Conservation (phyloP, 2,113 vertebrate genomes). For the Elgaria multicarinata region DNA sequence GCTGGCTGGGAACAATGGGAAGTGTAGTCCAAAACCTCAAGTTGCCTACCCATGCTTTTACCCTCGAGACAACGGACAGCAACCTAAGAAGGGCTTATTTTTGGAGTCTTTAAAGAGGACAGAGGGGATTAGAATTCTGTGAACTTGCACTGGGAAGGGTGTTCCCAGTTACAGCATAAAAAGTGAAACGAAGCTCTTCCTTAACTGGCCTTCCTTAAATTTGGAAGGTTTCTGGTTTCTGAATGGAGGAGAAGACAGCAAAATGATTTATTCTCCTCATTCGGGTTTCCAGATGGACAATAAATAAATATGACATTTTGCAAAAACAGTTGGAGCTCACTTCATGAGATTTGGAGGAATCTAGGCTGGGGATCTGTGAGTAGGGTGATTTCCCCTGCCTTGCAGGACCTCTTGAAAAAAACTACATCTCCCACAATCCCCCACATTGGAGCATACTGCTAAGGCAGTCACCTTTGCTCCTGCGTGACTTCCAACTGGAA, state of each 20-base stretch:
- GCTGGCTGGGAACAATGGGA: too few species aligned
- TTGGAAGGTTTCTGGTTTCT: neutral
- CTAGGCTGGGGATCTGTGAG: neutral
- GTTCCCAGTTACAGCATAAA: neutral
- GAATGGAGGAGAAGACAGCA: neutral
- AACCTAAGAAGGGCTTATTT: neutral
- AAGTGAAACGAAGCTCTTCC: neutral
- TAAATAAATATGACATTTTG: neutral
- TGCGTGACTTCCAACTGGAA: neutral
- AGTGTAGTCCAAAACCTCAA: too few species aligned
- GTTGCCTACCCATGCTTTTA: too few species aligned
- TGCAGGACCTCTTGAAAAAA: neutral
- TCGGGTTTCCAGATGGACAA: neutral
- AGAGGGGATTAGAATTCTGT: neutral
- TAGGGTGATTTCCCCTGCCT: neutral
- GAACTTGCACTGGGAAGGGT: neutral
- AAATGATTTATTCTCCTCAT: neutral
- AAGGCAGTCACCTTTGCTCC: neutral
- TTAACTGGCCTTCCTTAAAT: neutral
- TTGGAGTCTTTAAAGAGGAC: neutral
- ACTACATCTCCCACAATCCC: neutral
- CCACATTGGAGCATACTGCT: neutral
- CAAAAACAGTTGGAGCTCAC: neutral
- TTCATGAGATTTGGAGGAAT: neutral
- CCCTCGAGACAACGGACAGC: neutral